Evolutionary conservation across 1,140 invertebrate genomes (phyloP).

Genomic region (Mamestra configurata): DNA sequence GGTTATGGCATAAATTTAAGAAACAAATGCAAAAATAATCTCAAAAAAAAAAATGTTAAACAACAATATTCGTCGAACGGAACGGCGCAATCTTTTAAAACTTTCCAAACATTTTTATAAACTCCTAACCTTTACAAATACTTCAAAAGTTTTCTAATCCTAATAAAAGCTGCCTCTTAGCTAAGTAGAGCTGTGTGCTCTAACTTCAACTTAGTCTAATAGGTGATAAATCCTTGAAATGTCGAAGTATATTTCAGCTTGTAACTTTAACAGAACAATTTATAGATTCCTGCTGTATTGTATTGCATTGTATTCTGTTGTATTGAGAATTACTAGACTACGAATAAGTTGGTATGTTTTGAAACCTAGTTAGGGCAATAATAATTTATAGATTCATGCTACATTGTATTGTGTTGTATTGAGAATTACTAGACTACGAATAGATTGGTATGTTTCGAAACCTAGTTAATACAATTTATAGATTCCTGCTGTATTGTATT

Average conservation of each 20-base stretch:
- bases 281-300: background rate
- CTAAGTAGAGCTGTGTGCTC: conserved; percentile 25
- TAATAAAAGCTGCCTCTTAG: conserved; percentile 24
- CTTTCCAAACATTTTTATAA: background rate
- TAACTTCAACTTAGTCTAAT: conserved; percentile 26
- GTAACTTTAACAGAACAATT: conserved; percentile 20
- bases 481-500: background rate
- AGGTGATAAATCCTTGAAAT: conserved; percentile 8
- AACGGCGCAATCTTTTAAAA: background rate
- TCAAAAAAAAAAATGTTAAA: background rate
- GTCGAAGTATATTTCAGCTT: conserved; percentile 22
- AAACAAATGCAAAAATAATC: too few species aligned
- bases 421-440: background rate
- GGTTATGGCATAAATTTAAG: too few species aligned
- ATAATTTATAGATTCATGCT: background rate
- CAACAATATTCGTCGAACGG: background rate
- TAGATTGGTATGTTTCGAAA: background rate
- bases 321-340: background rate
- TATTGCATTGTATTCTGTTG: background rate
- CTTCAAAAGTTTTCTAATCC: conserved; percentile 23
- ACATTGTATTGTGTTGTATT: background rate
- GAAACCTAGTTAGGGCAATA: background rate
- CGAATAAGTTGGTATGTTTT: background rate
- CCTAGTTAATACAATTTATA: background rate
- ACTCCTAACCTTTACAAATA: background rate